Evolutionary conservation across 2,888 invertebrate genomes (phyloP).

Genomic region (Meloe dianella): DNA sequence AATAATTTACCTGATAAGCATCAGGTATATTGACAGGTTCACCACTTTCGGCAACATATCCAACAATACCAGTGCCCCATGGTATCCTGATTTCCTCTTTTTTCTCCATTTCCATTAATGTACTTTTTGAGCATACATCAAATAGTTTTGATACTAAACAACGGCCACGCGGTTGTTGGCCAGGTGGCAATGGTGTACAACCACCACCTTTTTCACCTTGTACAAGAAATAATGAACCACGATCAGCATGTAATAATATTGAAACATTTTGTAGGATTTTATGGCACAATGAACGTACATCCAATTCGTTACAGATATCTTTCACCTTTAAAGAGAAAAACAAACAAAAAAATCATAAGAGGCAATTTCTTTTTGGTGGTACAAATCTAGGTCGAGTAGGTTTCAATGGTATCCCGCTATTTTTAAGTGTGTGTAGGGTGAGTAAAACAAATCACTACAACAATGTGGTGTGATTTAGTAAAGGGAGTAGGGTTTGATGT

Average conservation of each 20-base stretch:
- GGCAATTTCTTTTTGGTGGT: neutral
- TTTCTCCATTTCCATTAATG: slow-evolving; percentile 90
- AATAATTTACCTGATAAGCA: slow-evolving; percentile 79
- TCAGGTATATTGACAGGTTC: slow-evolving; percentile 94
- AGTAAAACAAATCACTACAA: neutral
- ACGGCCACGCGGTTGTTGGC: slow-evolving; percentile 60
- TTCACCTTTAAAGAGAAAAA: slow-evolving; percentile 79
- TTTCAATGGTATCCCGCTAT: neutral
- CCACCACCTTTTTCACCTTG: slow-evolving; percentile 68
- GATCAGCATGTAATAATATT: slow-evolving; percentile 87
- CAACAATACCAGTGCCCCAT: slow-evolving; percentile 95
- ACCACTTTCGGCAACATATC: slow-evolving; percentile 91
- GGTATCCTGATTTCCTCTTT: slow-evolving; percentile 92
- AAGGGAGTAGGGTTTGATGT: neutral
- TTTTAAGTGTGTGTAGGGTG: neutral
- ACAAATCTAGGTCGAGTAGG: neutral
- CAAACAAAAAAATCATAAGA: slow-evolving; percentile 31
- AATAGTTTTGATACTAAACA: slow-evolving; percentile 92
- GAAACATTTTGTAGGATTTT: slow-evolving; percentile 96
- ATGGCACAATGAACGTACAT: slow-evolving; percentile 91
- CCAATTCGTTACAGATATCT: slow-evolving; percentile 95
- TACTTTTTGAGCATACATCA: slow-evolving; percentile 93
- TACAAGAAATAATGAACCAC: slow-evolving; percentile 91
- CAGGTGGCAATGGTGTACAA: slow-evolving; percentile 54
- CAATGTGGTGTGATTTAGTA: neutral